Base-by-base conservation (phyloP, 2,113 vertebrate species). In the Rhinoderma darwinii region DNA sequence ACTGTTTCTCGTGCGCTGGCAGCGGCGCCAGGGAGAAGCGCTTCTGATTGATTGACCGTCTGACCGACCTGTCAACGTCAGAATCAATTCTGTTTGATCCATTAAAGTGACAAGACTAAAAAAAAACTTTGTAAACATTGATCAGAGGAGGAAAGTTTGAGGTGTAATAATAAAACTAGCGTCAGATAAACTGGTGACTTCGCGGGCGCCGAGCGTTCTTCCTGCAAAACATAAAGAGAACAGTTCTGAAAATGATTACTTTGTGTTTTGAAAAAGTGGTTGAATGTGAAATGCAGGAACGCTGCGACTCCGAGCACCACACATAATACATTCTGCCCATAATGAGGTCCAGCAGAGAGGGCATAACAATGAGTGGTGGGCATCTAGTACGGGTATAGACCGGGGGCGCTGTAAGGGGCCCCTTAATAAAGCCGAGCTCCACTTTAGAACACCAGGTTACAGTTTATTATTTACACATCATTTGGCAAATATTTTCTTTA, bases 31-130 rank as follows among this genome's bases (percentile, higher is more conserved):
- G 50, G 76, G 47, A n/a, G n/a, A 37, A 56, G 30, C 18, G 32
- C 27, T 9, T 70, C 32, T 17, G 44, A 50, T 54, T 79, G 76
- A 54, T 79, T 79, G 43, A 78, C 27, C 54, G 76, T 17, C 27
- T 25, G 50, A 12, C 18, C 8, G 47, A 37, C 30, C 76, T 77
- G 74, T 77, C 43, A 77, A 17, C 4, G 50, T 79, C 50, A 25
- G 6, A 22, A 50, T 56, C 47, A 32, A 35, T 79, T 79, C 30
- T 56, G 30, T 43, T 56, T 56, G 25, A 79, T 51, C 47, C 76
- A 54, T 22, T 15, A 35, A 37, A 12, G 50, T 56, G 50, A 79
- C 18, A 56, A 47, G 27, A 78, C 7, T 15, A 20, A 54, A 35
- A 32, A 18, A 50, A 79, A 79, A 54, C 50, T 35, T 56, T 51